These are phyloP conservation scores for Ornithoptera priamus DNA, from an alignment of 2,888 invertebrate genomes.

Conservation along the genomic window DNA sequence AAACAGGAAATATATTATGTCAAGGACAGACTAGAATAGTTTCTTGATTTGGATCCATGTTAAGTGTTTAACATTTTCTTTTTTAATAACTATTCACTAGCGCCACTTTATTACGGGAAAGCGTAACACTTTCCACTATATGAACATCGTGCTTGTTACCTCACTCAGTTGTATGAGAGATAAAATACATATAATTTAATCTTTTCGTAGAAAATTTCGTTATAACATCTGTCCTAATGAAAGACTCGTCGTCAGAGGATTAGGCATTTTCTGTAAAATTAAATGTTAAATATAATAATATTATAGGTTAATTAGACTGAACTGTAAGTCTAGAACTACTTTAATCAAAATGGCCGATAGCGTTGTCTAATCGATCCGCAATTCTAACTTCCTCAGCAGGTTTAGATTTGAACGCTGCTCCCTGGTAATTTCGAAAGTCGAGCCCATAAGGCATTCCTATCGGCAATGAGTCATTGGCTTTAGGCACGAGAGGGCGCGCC, in stretches of 20 bases:
- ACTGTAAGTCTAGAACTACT: neutral
- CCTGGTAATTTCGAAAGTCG: constrained; percentile 54
- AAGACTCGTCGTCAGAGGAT: neutral
- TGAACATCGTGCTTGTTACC: neutral
- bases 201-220: neutral
- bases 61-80: neutral
- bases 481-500: constrained; percentile 45
- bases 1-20: neutral
- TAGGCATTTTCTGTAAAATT: neutral
- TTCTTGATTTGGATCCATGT: neutral
- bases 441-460: constrained; percentile 54
- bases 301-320: neutral
- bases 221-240: neutral
- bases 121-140: too few species aligned
- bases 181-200: neutral
- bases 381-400: constrained; percentile 56
- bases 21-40: neutral
- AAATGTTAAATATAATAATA: neutral
- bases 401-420: constrained; percentile 50
- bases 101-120: neutral
- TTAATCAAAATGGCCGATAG: constrained; percentile 30
- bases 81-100: neutral
- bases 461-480: constrained; percentile 50
- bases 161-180: neutral
- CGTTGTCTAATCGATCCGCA: constrained; percentile 50